Conservation (phyloP, 2,113 vertebrate species). For the Carassius gibelio region DNA sequence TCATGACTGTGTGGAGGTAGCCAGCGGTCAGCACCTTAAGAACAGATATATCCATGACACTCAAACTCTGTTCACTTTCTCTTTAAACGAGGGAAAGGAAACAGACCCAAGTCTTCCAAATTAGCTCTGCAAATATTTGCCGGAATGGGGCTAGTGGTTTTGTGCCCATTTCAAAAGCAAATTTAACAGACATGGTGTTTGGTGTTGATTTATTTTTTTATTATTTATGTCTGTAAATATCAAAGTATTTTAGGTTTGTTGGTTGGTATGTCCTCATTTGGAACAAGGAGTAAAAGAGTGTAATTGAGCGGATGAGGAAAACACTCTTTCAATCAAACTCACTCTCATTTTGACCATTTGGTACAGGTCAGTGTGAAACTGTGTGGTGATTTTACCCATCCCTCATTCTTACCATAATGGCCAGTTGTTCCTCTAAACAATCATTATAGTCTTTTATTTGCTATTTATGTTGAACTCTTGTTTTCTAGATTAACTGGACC, state of each 20-base stretch:
- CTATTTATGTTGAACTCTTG: not conserved
- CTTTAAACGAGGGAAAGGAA: constrained; percentile 55
- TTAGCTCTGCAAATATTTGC: constrained; percentile 64
- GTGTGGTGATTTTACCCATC: not conserved
- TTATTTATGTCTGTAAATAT: constrained; percentile 59
- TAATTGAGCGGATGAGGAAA: constrained; percentile 12
- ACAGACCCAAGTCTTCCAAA: constrained; percentile 56
- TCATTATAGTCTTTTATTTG: not conserved
- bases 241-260: constrained; percentile 55
- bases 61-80: constrained; percentile 50
- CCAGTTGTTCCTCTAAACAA: not conserved
- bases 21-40: constrained; percentile 47
- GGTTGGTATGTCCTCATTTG: constrained; percentile 46
- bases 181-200: constrained; percentile 53
- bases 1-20: constrained; percentile 46
- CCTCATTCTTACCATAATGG: not conserved
- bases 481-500: not conserved
- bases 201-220: constrained; percentile 59
- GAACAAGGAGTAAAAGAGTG: constrained; percentile 45
- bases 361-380: constrained; percentile 1
- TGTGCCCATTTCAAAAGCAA: constrained; percentile 61
- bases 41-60: constrained; percentile 54
- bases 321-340: not conserved
- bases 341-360: not conserved
- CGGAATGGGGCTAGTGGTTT: constrained; percentile 56